Conservation (phyloP, 2,888 invertebrate species). For the Pheosia gnoma region DNA sequence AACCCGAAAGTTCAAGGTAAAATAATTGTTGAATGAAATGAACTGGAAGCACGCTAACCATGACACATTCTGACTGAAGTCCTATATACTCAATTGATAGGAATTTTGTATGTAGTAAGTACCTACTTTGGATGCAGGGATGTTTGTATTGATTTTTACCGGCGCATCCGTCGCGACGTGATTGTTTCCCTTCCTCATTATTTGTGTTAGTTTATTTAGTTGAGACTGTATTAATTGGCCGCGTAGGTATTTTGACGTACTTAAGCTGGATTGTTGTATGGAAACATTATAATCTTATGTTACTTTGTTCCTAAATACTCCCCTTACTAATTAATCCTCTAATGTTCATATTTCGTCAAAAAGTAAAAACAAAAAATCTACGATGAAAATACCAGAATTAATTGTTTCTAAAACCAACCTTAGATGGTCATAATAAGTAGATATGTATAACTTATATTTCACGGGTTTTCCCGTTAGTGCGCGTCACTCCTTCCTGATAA, state of each 20-base stretch:
- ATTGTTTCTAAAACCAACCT: too few relatives aligned
- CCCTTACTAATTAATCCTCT: too few relatives aligned
- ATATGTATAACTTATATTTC: too few relatives aligned
- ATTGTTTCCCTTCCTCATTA: slow-evolving; percentile 54
- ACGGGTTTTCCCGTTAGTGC: too few relatives aligned
- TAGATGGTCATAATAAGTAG: too few relatives aligned
- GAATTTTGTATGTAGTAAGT: slow-evolving; percentile 10
- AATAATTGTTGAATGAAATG: slow-evolving; percentile 59
- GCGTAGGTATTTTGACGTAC: slow-evolving; percentile 5
- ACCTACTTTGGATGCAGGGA: slow-evolving; percentile 30
- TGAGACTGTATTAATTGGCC: background rate
- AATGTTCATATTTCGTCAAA: too few relatives aligned
- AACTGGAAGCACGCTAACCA: slow-evolving; percentile 48
- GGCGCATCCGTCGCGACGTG: slow-evolving; percentile 54
- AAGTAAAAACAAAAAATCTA: too few relatives aligned
- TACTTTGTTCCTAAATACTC: too few relatives aligned
- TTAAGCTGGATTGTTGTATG: too few relatives aligned
- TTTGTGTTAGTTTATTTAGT: slow-evolving; percentile 29
- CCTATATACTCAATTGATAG: background rate
- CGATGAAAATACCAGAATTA: too few relatives aligned
- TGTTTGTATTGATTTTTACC: slow-evolving; percentile 74
- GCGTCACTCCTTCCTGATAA: too few relatives aligned
- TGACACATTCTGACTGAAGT: slow-evolving; percentile 7
- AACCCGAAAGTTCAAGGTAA: slow-evolving; percentile 68
- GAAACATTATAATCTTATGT: too few relatives aligned